Percentiles rank a stretch among this genome's conserved stretches.
These are phyloP conservation scores for Macropus fuliginosus DNA, from an alignment of 2,797 vertebrate genomes.

Conservation along the genomic window DNA sequence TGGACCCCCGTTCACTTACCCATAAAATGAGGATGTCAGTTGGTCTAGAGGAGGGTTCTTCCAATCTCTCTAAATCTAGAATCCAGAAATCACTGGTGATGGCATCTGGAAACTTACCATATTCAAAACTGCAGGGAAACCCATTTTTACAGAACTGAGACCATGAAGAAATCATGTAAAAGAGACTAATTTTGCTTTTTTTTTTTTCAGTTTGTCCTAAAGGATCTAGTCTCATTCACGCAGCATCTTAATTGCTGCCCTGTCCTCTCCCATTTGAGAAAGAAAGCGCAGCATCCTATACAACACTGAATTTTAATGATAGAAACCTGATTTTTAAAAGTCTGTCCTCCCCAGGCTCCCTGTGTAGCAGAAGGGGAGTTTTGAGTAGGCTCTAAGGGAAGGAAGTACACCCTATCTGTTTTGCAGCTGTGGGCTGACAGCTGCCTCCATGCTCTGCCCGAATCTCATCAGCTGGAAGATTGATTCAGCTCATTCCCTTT, in stretches of 20 bases:
- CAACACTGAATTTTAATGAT: slow-evolving; percentile 42
- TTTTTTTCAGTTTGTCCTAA: neutral
- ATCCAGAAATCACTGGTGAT: neutral
- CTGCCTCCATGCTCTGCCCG: neutral
- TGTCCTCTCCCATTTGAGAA: slow-evolving; percentile 25
- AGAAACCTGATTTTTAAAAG: slow-evolving; percentile 15
- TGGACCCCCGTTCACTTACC: neutral
- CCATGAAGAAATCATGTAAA: neutral
- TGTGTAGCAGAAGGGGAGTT: neutral
- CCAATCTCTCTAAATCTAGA: neutral
- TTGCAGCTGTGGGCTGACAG: slow-evolving; percentile 42
- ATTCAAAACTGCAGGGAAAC: neutral
- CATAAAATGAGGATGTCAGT: slow-evolving; percentile 5
- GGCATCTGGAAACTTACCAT: neutral
- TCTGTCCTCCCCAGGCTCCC: slow-evolving; percentile 13
- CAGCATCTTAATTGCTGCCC: neutral
- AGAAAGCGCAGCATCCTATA: neutral
- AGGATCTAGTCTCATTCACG: neutral
- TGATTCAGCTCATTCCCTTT: slow-evolving; percentile 81
- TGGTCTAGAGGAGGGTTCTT: neutral
- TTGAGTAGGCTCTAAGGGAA: slow-evolving; percentile 18
- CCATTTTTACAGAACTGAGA: neutral
- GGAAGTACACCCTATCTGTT: slow-evolving; percentile 40
- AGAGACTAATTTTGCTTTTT: neutral
- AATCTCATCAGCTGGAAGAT: slow-evolving; percentile 70